These are phyloP conservation scores for Nemoura dubitans DNA, from an alignment of 2,888 invertebrate species.

Conservation along the genomic window DNA sequence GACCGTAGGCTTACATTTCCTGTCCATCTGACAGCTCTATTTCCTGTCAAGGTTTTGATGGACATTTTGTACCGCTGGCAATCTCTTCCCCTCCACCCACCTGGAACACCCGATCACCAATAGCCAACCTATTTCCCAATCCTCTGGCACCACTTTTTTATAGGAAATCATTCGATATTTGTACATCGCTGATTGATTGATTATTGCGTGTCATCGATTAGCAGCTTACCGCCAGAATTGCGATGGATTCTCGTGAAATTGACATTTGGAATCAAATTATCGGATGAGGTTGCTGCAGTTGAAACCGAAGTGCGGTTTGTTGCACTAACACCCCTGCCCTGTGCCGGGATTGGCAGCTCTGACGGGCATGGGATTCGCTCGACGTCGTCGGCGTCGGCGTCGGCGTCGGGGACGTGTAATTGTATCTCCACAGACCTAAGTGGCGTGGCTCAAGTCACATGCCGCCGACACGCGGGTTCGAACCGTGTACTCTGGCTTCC, in stretches of 20 bases:
- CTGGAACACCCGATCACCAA: conserved; percentile 18
- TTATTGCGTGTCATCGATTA: not conserved
- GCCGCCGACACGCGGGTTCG: not conserved
- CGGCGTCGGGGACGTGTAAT: too few species aligned
- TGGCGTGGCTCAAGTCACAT: not conserved
- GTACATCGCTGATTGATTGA: conserved; percentile 16
- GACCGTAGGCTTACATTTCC: conserved; percentile 14
- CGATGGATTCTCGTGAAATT: not conserved
- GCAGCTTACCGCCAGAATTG: not conserved
- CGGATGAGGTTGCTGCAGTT: not conserved
- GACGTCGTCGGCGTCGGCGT: too few species aligned
- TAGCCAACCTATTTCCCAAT: too few species aligned
- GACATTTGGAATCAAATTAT: not conserved
- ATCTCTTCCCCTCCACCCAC: not conserved
- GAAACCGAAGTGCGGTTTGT: not conserved
- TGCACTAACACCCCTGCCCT: not conserved
- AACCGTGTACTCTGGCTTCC: not conserved
- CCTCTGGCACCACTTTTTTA: not conserved
- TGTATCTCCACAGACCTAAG: not conserved
- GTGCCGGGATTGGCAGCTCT: not conserved
- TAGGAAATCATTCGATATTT: not conserved
- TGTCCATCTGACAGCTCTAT: conserved; percentile 37
- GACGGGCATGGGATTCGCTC: not conserved
- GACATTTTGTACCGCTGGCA: conserved; percentile 2
- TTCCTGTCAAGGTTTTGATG: conserved; percentile 31